Evolutionary conservation across 2,113 vertebrate species (phyloP), one percentile per base, ranked within the genome.

Genomic region (Odocoileus virginianus): DNA sequence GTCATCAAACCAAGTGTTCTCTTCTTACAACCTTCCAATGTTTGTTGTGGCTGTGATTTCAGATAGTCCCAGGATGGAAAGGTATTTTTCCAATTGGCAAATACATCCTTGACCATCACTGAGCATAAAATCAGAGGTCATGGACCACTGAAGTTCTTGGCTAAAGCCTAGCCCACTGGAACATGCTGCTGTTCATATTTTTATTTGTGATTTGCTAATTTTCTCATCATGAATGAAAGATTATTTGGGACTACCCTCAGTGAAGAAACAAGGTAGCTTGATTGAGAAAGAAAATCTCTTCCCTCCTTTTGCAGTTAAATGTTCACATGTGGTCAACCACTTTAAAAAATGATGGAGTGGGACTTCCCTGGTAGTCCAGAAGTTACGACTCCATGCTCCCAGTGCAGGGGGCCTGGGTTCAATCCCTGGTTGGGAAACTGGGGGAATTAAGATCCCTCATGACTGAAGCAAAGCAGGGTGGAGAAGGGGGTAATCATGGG

Each of bases 41-140:
- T 87, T 55, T 30, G 36, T 13, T 40, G 14, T 45, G 25, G 33
- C 54, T 40, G 25, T 67, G 43, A 83, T 64, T 45, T 6, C 28
- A n/a, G 50, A 13, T 40, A 4, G 5, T 6, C n/a, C 55, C n/a
- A 7, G 36, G 47, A 58, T 15, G 40, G 43, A 89, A 71, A 79
- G 12, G 0, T 17, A 25, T 79, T 25, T 47, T 67, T 12, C 40
- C 6, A 2, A 61, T 45, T 17, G 25, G 28, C 0, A 11, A 14
- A 11, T 1, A 5, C 0, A 3, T 21, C 61, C 5, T 78, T 16
- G 6, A 30, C 4, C 16, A 10, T 36, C 30, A 6, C 14, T 78
- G 54, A 84, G 45, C 2, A 0, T 4, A 14, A 30, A 84, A 17
- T 50, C 23, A 40, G 78, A 82, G 50, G 36, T 47, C 27, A 1